Conservation (phyloP, 2,113 vertebrate species). For the Psittacara wagleri region DNA sequence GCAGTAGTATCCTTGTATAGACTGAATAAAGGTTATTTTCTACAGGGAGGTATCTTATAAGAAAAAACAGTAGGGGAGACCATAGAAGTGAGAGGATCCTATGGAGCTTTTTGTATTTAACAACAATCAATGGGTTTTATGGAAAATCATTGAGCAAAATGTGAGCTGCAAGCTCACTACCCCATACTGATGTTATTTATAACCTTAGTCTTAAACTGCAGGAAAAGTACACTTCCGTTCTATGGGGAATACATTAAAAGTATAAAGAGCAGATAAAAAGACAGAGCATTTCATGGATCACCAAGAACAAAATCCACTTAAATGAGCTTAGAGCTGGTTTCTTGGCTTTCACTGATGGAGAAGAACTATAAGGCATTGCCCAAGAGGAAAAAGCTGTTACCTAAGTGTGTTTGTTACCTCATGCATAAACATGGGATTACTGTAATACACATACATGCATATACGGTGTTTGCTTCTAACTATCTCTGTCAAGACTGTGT, state of each 20-base stretch:
- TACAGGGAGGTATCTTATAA: conserved; percentile 86
- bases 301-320: conserved; percentile 92
- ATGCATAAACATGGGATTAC: conserved; percentile 81
- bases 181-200: conserved; percentile 92
- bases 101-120: conserved; percentile 88
- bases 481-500: conserved; percentile 60
- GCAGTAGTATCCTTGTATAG: conserved; percentile 82
- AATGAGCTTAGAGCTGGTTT: conserved; percentile 88
- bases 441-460: conserved; percentile 67
- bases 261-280: conserved; percentile 92
- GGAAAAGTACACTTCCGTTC: conserved; percentile 85
- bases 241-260: conserved; percentile 94
- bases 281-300: conserved; percentile 95
- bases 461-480: conserved; percentile 22
- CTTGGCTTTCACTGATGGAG: conserved; percentile 80
- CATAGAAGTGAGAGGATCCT: conserved; percentile 85
- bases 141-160: conserved; percentile 87
- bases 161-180: conserved; percentile 83
- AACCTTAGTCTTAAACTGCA: conserved; percentile 88
- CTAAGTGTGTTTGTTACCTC: conserved; percentile 79
- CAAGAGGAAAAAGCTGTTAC: conserved; percentile 80
- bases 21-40: conserved; percentile 89
- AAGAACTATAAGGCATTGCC: conserved; percentile 78
- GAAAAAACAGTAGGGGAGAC: conserved; percentile 84
- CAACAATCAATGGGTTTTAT: conserved; percentile 87